These are phyloP conservation scores for Sebastes diploproa DNA, from an alignment of 2,797 vertebrate genomes.

Conservation along the genomic window DNA sequence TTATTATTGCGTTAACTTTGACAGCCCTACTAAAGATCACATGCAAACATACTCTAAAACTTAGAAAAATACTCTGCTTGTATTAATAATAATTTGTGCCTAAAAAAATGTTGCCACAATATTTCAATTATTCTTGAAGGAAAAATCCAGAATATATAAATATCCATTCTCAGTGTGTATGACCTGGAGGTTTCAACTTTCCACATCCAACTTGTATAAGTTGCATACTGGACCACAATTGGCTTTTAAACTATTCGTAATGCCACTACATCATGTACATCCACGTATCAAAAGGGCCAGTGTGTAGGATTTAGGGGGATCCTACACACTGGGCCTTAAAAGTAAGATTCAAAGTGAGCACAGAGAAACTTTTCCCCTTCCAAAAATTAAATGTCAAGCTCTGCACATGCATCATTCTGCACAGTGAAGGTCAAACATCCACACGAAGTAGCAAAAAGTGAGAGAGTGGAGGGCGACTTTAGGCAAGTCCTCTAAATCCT, in stretches of 20 bases:
- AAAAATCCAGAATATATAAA: background rate
- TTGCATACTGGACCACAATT: background rate
- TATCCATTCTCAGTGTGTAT: no score
- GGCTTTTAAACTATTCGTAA: background rate
- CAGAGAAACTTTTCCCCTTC: background rate
- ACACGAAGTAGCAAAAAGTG: background rate
- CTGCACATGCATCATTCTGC: no score
- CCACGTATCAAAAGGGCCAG: fast-evolving
- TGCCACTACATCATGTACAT: background rate
- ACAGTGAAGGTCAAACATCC: background rate
- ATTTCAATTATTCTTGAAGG: background rate
- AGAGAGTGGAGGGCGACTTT: background rate
- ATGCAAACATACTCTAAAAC: background rate
- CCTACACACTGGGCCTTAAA: background rate
- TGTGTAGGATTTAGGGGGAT: background rate
- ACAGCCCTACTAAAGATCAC: background rate
- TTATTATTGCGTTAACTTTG: no score
- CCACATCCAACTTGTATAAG: no score
- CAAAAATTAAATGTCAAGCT: background rate
- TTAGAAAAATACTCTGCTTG: background rate
- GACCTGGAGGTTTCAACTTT: no score
- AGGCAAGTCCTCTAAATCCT: background rate
- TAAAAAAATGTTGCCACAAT: fast-evolving
- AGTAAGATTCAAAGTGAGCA: background rate
- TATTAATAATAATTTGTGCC: background rate